Evolutionary conservation across 2,113 vertebrate species (phyloP).

Genomic region (Platysteira castanea): DNA sequence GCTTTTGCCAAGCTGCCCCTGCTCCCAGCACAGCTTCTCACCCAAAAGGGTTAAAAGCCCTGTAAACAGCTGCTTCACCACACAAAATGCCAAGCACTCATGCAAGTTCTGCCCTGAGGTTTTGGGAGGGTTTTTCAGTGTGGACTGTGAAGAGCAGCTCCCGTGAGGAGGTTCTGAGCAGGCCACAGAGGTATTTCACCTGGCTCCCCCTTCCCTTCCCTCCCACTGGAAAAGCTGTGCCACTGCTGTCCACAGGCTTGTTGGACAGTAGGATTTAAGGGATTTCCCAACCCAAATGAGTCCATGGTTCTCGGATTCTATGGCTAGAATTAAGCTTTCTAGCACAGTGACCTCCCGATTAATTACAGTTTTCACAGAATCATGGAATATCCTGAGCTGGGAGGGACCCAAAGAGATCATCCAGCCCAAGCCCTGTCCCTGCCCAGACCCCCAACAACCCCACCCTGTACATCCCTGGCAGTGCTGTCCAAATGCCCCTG

Average conservation of each 20-base stretch:
- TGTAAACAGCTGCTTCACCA: background rate
- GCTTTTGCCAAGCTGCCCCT: background rate
- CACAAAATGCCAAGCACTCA: background rate
- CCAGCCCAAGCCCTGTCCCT: rapidly evolving
- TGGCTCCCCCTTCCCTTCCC: background rate
- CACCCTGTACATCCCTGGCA: background rate
- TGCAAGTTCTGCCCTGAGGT: background rate
- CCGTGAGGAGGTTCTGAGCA: background rate
- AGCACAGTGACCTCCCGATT: background rate
- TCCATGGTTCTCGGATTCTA: too few relatives aligned
- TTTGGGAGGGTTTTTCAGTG: background rate
- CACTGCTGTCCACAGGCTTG: background rate
- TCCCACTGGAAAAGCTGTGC: background rate
- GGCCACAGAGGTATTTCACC: background rate
- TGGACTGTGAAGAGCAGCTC: background rate
- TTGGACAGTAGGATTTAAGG: background rate
- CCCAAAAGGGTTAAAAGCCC: background rate
- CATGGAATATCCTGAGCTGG: background rate
- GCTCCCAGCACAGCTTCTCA: background rate
- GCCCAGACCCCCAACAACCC: background rate
- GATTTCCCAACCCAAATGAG: background rate
- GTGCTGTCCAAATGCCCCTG: rapidly evolving
- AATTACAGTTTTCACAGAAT: background rate
- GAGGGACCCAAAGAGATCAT: rapidly evolving
- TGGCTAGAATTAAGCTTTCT: background rate